Conservation (phyloP, 2,888 invertebrate species). For the Tholera decimalis region DNA sequence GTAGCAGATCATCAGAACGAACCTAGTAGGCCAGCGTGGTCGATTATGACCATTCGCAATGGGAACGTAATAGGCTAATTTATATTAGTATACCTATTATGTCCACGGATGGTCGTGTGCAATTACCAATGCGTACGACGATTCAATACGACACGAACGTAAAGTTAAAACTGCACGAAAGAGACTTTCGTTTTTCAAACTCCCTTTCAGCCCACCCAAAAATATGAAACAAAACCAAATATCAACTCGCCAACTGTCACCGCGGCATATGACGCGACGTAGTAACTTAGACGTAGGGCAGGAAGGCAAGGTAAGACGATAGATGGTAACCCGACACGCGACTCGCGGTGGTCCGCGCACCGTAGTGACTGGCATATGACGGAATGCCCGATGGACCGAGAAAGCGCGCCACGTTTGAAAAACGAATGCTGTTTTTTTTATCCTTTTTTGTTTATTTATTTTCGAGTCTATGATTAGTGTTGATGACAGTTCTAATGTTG, state of each 20-base stretch:
- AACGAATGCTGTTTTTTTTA: conserved; percentile 74
- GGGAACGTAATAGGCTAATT: too few species aligned
- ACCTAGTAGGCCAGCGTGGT: too few species aligned
- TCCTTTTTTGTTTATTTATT: conserved; percentile 60
- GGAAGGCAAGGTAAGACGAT: conserved; percentile 89
- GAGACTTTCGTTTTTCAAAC: conserved; percentile 38
- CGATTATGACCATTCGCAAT: too few species aligned
- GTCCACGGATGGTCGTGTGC: conserved; percentile 2
- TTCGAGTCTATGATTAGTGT: conserved; percentile 71
- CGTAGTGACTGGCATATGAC: conserved; percentile 88
- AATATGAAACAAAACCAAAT: conserved; percentile 78
- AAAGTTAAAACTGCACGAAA: conserved; percentile 14
- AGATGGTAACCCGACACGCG: conserved; percentile 87
- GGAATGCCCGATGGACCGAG: conserved; percentile 90
- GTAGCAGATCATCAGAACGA: too few species aligned
- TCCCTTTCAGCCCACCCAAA: conserved; percentile 74
- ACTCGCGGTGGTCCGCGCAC: conserved; percentile 87
- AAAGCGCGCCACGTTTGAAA: conserved; percentile 88
- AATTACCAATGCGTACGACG: neutral
- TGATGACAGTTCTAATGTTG: conserved; percentile 64
- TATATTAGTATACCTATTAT: too few species aligned
- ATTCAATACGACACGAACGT: neutral
- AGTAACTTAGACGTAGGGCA: conserved; percentile 90
- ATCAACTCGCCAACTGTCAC: conserved; percentile 85
- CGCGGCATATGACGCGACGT: conserved; percentile 85